Base-by-base conservation (phyloP, 2,113 vertebrate species). In the Patagioenas fasciata region DNA sequence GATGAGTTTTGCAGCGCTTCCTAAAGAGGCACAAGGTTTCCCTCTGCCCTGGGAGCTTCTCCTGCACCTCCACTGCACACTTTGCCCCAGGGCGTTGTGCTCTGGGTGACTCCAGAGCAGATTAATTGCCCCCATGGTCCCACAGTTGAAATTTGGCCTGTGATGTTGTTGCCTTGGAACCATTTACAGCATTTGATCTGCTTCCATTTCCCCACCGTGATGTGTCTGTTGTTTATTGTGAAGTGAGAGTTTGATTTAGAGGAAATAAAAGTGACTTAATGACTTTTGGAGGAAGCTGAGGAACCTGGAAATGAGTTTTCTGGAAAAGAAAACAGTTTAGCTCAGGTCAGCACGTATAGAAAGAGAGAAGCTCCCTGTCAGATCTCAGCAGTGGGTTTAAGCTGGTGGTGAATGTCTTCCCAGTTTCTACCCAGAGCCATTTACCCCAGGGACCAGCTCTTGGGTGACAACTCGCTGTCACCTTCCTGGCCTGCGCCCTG, bases 241-340 rank as follows among this genome's bases (percentile, higher is more conserved):
- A 91, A 85, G 80, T 2, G 1, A 6, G 17, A 60, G 21, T 28
- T 66, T 32, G 40, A 36, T 50, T 81, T 96, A 91, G 89, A 94
- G 96, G 95, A 98, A 98, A 95, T 60, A 96, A 95, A 96, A 97
- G 88, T 79, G 75, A 61, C 44, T 66, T 51, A 14, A 34, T 0
- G 11, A 36, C 34, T 40, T 80, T 74, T 12, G 10, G 91, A 53
- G 90, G 71, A 89, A 97, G 94, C 92, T 91, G 80, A 26, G 70
- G 94, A 94, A 92, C 65, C 57, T 73, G 80, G 72, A 69, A 66
- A 40, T 40, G 40, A 40, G 40, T 40, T 40, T 40, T 40, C 40
- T 40, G 40, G 40, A 14, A 40, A 40, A 40, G 40, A 40, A 40
- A 40, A 40, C 40, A 40, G 29, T 56, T 88, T 50, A 69, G 72